Conservation (phyloP, 2,888 invertebrate species). For the Emmelina monodactyla region DNA sequence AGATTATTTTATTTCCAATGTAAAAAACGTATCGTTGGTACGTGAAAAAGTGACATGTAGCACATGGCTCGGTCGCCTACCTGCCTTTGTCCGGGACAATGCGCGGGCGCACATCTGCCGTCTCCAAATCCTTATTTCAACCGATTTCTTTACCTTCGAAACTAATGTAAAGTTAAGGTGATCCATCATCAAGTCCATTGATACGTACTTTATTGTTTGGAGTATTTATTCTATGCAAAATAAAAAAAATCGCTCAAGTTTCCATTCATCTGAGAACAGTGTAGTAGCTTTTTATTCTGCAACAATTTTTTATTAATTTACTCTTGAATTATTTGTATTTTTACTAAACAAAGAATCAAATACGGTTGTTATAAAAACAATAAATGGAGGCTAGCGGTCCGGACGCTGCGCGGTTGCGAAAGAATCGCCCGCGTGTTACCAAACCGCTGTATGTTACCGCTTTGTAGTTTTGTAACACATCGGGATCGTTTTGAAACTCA, state of each 20-base stretch:
- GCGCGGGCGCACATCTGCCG: slow-evolving; percentile 52
- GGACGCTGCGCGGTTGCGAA: slow-evolving; percentile 58
- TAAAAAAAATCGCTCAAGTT: too few species aligned
- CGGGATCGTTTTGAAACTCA: slow-evolving; percentile 65
- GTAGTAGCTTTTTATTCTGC: too few species aligned
- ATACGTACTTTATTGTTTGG: too few species aligned
- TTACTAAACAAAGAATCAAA: slow-evolving; percentile 47
- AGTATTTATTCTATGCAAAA: too few species aligned
- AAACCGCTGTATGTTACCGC: slow-evolving; percentile 58
- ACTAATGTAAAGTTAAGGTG: slow-evolving; percentile 22
- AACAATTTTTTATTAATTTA: too few species aligned
- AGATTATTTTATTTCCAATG: slow-evolving; percentile 32
- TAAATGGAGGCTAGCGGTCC: slow-evolving; percentile 61
- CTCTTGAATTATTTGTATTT: too few species aligned
- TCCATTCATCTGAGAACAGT: too few species aligned
- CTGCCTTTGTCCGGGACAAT: slow-evolving; percentile 61
- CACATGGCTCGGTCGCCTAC: slow-evolving; percentile 58
- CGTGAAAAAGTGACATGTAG: slow-evolving; percentile 59
- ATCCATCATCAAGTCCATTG: slow-evolving; percentile 28
- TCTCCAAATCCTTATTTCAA: slow-evolving; percentile 19
- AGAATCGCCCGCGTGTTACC: slow-evolving; percentile 52
- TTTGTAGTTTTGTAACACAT: slow-evolving; percentile 58
- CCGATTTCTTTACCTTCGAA: slow-evolving; percentile 8
- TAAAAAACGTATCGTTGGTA: slow-evolving; percentile 41
- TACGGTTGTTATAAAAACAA: slow-evolving; percentile 50